phyloP scores from a whole-genome alignment of 2,888 invertebrate species.

The Belgica antarctica region DNA sequence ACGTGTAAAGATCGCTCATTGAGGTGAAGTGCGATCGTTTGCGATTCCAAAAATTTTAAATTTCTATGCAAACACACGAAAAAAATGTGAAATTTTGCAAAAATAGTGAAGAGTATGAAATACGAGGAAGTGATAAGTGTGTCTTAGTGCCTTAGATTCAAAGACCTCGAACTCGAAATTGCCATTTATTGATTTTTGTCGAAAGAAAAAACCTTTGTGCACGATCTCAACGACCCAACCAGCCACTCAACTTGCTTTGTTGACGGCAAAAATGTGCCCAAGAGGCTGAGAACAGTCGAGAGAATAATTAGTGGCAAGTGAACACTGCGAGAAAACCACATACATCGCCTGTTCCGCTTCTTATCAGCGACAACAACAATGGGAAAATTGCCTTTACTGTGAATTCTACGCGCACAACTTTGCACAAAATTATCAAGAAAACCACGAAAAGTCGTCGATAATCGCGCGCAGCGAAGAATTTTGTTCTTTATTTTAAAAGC shows the following conservation, averaged over 20 bases:
- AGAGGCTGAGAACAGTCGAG: not conserved
- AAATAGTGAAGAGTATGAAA: not conserved
- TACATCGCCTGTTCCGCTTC: not conserved
- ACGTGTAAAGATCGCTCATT: no score
- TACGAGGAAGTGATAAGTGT: conserved; percentile 22
- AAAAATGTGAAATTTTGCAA: conserved; percentile 15
- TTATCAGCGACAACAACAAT: not conserved
- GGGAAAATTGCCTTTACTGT: not conserved
- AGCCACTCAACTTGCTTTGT: no score
- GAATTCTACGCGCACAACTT: not conserved
- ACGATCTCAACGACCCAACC: not conserved
- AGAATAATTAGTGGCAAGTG: conserved; percentile 9
- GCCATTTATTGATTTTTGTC: conserved; percentile 9
- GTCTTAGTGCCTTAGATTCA: conserved; percentile 23
- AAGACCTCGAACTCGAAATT: conserved; percentile 6
- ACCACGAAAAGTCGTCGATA: conserved; percentile 17
- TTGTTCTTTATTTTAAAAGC: no score
- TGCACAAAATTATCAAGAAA: no score
- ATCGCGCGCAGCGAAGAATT: not conserved
- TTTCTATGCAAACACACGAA: conserved; percentile 11
- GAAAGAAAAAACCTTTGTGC: not conserved
- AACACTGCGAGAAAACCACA: not conserved
- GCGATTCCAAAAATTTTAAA: no score
- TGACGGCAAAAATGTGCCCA: not conserved
- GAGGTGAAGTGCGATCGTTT: not conserved